Evolutionary conservation across 2,113 vertebrate species (phyloP).

Genomic region (Actenoides hombroni): DNA sequence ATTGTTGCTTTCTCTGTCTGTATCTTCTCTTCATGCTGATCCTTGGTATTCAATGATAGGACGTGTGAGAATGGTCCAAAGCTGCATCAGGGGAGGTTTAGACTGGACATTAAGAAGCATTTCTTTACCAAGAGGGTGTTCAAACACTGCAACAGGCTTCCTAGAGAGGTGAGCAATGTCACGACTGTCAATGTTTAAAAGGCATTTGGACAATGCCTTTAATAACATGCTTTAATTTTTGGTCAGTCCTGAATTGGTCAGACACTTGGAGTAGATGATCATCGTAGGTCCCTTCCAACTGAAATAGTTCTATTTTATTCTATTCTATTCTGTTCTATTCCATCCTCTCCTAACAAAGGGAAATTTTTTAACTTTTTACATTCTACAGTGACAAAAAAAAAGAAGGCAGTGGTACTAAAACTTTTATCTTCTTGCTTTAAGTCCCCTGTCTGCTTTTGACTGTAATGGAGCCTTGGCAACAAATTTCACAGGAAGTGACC

Average conservation of each 20-base stretch:
- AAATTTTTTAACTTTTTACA: neutral
- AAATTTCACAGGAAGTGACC: neutral
- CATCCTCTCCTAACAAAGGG: neutral
- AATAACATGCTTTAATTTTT: neutral
- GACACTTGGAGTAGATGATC: neutral
- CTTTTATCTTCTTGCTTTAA: neutral
- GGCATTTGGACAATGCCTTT: neutral
- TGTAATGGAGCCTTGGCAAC: neutral
- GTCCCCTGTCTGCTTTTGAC: neutral
- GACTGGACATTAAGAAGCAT: neutral
- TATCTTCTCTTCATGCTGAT: neutral
- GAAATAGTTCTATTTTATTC: neutral
- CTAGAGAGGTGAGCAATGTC: neutral
- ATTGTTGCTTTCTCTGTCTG: neutral
- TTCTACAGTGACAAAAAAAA: neutral
- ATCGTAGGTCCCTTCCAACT: neutral
- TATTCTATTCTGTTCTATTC: neutral
- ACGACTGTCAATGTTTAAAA: neutral
- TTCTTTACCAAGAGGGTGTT: neutral
- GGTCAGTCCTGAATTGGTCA: neutral
- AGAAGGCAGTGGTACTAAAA: neutral
- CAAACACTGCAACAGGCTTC: neutral
- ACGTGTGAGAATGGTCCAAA: rapidly evolving
- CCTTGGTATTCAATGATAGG: neutral
- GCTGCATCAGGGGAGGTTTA: neutral